Percentiles rank a stretch among this genome's conserved stretches.
phyloP scores from a whole-genome alignment of 1,140 invertebrate species.

The Drosophila hydei region DNA sequence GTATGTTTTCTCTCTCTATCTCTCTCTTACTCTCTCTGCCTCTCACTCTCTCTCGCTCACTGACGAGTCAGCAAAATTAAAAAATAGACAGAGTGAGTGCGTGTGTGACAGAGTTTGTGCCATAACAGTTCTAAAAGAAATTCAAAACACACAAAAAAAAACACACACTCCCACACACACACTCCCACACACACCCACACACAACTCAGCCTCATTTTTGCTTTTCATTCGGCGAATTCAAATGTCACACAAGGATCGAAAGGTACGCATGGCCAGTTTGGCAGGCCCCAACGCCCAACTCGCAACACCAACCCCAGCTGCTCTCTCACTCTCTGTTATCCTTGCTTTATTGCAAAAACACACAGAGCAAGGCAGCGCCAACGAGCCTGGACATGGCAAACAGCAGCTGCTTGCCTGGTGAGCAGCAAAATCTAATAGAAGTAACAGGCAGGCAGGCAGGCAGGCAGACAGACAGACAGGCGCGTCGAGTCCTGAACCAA shows the following conservation, averaged over 20 bases:
- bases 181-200: background rate
- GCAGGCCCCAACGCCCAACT: background rate
- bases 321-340: background rate
- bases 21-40: no score
- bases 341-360: slow-evolving; percentile 74
- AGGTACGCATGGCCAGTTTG: slow-evolving; percentile 76
- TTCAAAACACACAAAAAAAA: slow-evolving; percentile 14
- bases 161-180: background rate
- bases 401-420: slow-evolving; percentile 67
- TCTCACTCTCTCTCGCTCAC: background rate
- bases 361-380: slow-evolving; percentile 45
- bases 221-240: slow-evolving; percentile 65
- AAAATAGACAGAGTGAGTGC: slow-evolving; percentile 57
- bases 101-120: background rate
- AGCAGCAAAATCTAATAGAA: slow-evolving; percentile 64
- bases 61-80: slow-evolving; percentile 82
- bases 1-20: slow-evolving; percentile 61
- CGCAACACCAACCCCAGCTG: background rate
- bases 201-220: background rate
- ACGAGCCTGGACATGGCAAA: slow-evolving; percentile 30
- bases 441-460: slow-evolving; percentile 49
- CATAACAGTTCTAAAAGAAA: slow-evolving; percentile 73
- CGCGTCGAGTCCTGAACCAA: slow-evolving; percentile 25
- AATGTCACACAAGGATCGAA: slow-evolving; percentile 82
- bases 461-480: background rate